Evolutionary conservation across 1,140 invertebrate genomes (phyloP), one percentile per base, ranked within the genome.

Genomic region (Dendrolimus punctatus): DNA sequence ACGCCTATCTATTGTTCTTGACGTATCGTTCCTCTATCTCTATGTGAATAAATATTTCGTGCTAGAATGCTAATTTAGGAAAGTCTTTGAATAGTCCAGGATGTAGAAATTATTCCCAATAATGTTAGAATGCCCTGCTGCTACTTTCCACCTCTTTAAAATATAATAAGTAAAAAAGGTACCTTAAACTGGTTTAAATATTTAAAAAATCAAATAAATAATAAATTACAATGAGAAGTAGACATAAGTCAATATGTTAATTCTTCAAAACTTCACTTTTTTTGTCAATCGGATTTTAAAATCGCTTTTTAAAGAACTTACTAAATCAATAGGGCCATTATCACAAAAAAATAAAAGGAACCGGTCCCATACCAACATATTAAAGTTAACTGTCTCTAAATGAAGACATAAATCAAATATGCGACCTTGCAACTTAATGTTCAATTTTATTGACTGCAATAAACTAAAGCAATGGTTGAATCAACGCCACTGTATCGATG

Each of bases 381-480:
- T 49, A 69, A 69, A 70, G 63, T 51, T 62, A 56, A 49, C 60
- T 61, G 59, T 64, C 52, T 47, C 57, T 59, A 57, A 69, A 85
- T 83, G 57, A 80, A 83, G 80, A 80, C 82, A 82, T 81, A 76
- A 85, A 80, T 83, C 73, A 77, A 61, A 70, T 66, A 65, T 65
- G 62, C 80, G 82, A 81, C 82, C 80, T 85, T 85, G 82, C 76
- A 77, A 82, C 76, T 82, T 84, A 85, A 82, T 76, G 69, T 79
- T 83, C 74, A 83, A 80, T 82, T 85, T 85, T 85, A 85, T 85
- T 81, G 82, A 80, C 76, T 84, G 79, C 76, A 78, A 85, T 85
- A 82, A 81, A 85, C 77, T 68, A 85, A 84, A 78, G 76, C 79
- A 84, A 82, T 85, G 80, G 70, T 83, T 85, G 80, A 81, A 85